Base-by-base conservation (phyloP, 1,140 invertebrate genomes). In the Oppia nitens region DNA sequence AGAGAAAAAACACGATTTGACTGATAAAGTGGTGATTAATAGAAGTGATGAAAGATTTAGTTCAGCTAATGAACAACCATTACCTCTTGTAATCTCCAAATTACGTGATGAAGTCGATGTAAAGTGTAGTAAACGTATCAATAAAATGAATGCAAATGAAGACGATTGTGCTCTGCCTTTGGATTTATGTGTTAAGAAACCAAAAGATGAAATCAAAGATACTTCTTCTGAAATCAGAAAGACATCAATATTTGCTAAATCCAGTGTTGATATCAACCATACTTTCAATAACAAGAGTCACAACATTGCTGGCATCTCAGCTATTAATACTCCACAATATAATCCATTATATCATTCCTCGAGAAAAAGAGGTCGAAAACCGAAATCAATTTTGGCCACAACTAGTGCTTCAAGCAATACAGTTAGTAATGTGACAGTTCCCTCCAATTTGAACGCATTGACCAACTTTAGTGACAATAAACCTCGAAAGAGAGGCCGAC, bases 101-200 rank as follows among this genome's bases (percentile, higher is more conserved):
- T 6, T 20, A 6, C 4, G n/a, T 50, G 24, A 50, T 50, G n/a
- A 24, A 21, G 48, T 21, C 48, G 20, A 50, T 50, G 48, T 9
- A 20, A 50, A 24, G 6, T 24, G 48, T 21, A 50, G n/a, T 21
- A 50, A 11, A 9, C 6, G 20, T 4, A 11, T 9, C 20, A 24
- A 4, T 11, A 21, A 9, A 11, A 24, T 6, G 4, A 50, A 50
- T 20, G 11, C 4, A 11, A 11, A 27, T 54, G 51, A 59, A 24
- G 51, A 59, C 27, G 60, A 57, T 52, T 32, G 12, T 45, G 24
- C 40, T 50, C 28, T 57, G 14, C 60, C 60, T 14, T 54, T 61
- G 20, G 57, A 61, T 57, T 48, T 61, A 45, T 61, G 24, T 21
- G 55, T 57, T 20, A 61, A 61, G 47, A 56, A 50, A 28, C n/a